Conservation (phyloP, 2,888 invertebrate genomes). For the Agrilus biguttatus region DNA sequence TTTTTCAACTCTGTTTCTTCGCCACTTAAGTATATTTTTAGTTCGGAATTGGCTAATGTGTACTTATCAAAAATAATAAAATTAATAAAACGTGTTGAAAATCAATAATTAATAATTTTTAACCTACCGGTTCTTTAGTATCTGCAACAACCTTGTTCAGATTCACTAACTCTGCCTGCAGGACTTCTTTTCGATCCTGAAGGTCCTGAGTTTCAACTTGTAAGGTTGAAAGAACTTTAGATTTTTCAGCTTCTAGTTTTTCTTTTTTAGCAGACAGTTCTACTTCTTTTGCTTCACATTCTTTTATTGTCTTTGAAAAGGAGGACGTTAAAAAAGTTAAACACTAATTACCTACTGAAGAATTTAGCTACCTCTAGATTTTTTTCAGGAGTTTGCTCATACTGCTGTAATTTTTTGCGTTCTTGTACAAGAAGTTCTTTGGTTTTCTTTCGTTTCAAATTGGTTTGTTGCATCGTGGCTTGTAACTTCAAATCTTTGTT, state of each 20-base stretch:
- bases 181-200: slow-evolving; percentile 53
- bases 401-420: slow-evolving; percentile 49
- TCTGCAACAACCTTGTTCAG: slow-evolving; percentile 56
- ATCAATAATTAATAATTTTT: neutral
- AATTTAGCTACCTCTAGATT: slow-evolving; percentile 44
- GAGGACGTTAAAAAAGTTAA: neutral
- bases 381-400: slow-evolving; percentile 54
- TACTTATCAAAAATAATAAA: slow-evolving; percentile 14
- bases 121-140: slow-evolving; percentile 42
- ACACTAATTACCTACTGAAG: neutral
- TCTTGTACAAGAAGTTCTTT: slow-evolving; percentile 52
- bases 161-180: slow-evolving; percentile 53
- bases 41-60: slow-evolving; percentile 58
- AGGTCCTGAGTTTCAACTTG: slow-evolving; percentile 52
- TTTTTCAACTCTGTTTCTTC: slow-evolving; percentile 51
- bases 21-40: slow-evolving; percentile 59
- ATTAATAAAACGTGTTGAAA: neutral
- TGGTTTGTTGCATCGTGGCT: slow-evolving; percentile 51
- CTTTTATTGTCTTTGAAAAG: slow-evolving; percentile 17
- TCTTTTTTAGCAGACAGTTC: slow-evolving; percentile 41
- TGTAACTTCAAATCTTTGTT: slow-evolving; percentile 49
- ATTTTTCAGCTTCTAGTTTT: slow-evolving; percentile 39
- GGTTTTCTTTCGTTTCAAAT: slow-evolving; percentile 61
- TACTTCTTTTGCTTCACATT: slow-evolving; percentile 40
- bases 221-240: slow-evolving; percentile 46